Conservation (phyloP, 2,888 invertebrate genomes). For the Scelioninae gen. 1 region DNA sequence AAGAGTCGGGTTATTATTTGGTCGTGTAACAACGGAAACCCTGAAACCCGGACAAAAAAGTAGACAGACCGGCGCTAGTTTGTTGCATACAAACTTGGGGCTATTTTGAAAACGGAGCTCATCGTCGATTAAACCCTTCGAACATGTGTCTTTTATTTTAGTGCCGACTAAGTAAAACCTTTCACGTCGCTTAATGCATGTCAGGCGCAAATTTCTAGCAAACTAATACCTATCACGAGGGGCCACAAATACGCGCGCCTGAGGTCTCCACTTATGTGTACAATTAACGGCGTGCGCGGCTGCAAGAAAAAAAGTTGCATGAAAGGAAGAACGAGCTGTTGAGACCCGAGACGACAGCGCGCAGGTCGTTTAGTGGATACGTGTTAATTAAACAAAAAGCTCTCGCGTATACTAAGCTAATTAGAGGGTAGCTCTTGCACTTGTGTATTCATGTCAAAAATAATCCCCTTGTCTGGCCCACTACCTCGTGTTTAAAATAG, state of each 20-base stretch:
- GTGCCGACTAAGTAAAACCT: conserved; percentile 50
- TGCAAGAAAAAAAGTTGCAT: conserved; percentile 21
- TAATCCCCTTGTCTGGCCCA: conserved; percentile 40
- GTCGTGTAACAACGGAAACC: conserved; percentile 19
- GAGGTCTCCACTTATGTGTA: conserved; percentile 35
- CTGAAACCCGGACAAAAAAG: no score
- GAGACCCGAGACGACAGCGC: conserved; percentile 53
- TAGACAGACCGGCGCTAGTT: no score
- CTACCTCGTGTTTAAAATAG: conserved; percentile 32
- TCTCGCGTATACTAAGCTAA: conserved; percentile 54
- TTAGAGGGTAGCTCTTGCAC: conserved; percentile 52
- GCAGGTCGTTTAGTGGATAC: conserved; percentile 70
- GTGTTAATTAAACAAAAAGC: conserved; percentile 76
- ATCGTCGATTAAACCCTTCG: conserved; percentile 50
- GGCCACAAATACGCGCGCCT: conserved; percentile 29
- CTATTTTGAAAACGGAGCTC: conserved; percentile 60
- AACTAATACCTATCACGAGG: conserved; percentile 54
- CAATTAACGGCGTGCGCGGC: conserved; percentile 62
- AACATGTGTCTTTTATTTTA: conserved; percentile 53
- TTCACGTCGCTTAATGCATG: no score
- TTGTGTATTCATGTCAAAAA: conserved; percentile 44
- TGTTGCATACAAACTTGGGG: no score
- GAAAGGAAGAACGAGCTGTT: conserved; percentile 44
- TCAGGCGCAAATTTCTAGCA: conserved; percentile 62
- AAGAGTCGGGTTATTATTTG: conserved; percentile 29